Evolutionary conservation across 2,888 invertebrate genomes (phyloP), one percentile per base, ranked within the genome.

Genomic region (Dasysyrphus tricinctus): DNA sequence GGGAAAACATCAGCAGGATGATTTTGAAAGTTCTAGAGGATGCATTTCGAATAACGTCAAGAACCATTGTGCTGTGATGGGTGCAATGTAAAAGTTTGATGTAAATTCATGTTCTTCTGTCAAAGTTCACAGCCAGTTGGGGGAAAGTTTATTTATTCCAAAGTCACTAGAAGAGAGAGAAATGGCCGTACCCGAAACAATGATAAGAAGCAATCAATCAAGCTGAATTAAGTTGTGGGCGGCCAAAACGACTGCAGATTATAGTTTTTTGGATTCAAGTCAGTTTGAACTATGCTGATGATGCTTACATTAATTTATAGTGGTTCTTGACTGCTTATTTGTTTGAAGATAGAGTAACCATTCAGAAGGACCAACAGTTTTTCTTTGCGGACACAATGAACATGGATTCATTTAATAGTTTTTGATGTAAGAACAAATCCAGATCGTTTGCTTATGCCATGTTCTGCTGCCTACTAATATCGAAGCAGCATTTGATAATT

Each of bases 91-190:
- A 61, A 39, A 37, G 39, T 61, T 61, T 61, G 24, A 61, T 61
- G 24, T 12, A 42, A 61, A 61, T 42, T 61, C 24, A 14, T 39
- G 59, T 59, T 59, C n/a, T 61, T 19, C 37, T 61, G 39, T 61
- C 61, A 61, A 29, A n/a, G 8, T 8, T 42, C 3, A 19, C 24
- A 12, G 24, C 6, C 51, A 24, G 19, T 51, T 24, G 24, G 24
- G 12, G n/a, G 12, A 24, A 8, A 54, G 54, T 54, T 32, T 32
- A 54, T 14, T 32, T 54, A 54, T 51, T 51, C 49, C 29, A 54
- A 3, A 51, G 19, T 16, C 9, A 16, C 0, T 16, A 8, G 0
- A 11, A 19, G 4, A 24, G 24, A 24, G 19, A 2, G 12, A 3
- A 54, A 7, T 6, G 4, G 14, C 4, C 54, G 14, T 54, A 32